Base-by-base conservation (phyloP, 92 coral and sea anemone species). In the Palythoa grandiflora region DNA sequence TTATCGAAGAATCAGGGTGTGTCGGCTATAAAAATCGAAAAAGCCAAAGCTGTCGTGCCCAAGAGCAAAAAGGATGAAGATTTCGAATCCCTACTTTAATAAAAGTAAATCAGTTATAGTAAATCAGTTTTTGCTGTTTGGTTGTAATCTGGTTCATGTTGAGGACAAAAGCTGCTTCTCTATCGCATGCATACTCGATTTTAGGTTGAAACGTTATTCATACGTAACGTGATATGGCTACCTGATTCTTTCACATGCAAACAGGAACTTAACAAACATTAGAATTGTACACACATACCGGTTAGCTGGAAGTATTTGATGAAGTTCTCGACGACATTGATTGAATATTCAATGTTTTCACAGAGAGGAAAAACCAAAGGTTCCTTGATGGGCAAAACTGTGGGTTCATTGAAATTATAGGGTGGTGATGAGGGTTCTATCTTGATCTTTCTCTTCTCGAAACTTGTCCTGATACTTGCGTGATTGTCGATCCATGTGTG, bases 281-380 rank as follows among this genome's bases (percentile, higher is more conserved):
- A 2, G 16, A n/a, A 35, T 7, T 17, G 20, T 7, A 79, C 9
- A 38, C 39, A 80, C 85, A 19, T 80, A 80, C 85, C 85, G 80
- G 21, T 76, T 2, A 28, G 39, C 37, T 80, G 89, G 80, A 80
- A 91, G 65, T 85, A 87, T 38, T 86, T 76, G 19, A 94, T 90
- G 79, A 94, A 92, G 77, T 93, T 91, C 74, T 94, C 94, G 16
- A 93, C 94, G 28, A 93, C 89, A 66, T 47, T 87, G 74, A 93
- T 89, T n/a, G 95, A 91, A 70, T 87, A 94, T 35, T 93, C 94
- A 48, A 93, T 80, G 57, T 88, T 93, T 65, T 94, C 95, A 70
- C 63, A 61, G 85, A 80, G 57, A 80, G 85, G 73, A 51, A 80
- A 38, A 16, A 61, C 74, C 21, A 72, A 61, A 68, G 74, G 73